A percentile compares a stretch with the other conserved stretches of the same genome.
Evolutionary conservation across 2,888 invertebrate genomes (phyloP).

Genomic region (Ophioninae sp.): DNA sequence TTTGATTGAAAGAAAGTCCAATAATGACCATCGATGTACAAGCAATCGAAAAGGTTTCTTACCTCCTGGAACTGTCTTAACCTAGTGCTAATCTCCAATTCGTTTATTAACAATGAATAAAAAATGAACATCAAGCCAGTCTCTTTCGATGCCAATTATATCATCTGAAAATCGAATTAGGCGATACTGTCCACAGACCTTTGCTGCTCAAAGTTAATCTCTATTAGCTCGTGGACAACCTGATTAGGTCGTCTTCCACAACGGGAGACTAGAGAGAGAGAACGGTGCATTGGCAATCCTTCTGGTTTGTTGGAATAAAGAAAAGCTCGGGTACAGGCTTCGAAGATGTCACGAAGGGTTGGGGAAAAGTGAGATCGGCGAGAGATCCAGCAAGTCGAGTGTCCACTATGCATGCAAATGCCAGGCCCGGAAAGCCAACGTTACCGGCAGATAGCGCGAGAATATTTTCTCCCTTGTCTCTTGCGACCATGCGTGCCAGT

Average conservation of each 20-base stretch:
- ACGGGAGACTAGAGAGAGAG: conserved; percentile 35
- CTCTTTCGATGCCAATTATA: background rate
- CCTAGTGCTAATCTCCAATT: background rate
- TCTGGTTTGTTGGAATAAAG: conserved; percentile 34
- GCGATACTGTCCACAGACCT: background rate
- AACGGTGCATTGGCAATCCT: conserved; percentile 18
- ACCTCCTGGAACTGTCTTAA: background rate
- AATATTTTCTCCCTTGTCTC: conserved; percentile 39
- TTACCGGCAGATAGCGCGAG: conserved; percentile 33
- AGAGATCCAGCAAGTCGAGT: conserved; percentile 57
- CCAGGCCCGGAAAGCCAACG: conserved; percentile 52
- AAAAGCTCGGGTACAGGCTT: conserved; percentile 29
- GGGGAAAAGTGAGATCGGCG: conserved; percentile 45
- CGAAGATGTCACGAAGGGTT: conserved; percentile 29
- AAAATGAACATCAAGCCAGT: background rate
- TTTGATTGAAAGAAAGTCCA: background rate
- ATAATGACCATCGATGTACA: background rate
- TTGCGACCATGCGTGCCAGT: conserved; percentile 16
- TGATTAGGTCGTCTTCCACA: background rate
- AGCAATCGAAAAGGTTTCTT: background rate
- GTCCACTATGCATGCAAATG: conserved; percentile 70
- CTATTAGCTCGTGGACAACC: background rate
- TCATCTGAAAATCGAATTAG: background rate
- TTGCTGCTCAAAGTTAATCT: background rate
- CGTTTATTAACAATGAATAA: background rate